A percentile compares a stretch with the other conserved stretches of the same genome.
Evolutionary conservation across 1,140 invertebrate genomes (phyloP).

Genomic region (Oppia nitens): DNA sequence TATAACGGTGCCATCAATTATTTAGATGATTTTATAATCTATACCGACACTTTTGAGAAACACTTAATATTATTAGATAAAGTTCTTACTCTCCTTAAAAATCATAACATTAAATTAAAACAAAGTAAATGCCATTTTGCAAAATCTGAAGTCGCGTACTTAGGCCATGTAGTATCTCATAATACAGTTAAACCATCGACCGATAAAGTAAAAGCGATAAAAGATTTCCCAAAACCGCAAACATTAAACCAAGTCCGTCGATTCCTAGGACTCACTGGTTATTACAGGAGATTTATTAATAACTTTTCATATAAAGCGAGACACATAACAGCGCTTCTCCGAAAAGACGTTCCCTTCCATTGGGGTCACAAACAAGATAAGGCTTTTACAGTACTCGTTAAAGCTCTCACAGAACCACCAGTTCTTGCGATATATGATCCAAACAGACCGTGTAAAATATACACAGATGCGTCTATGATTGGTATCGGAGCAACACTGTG

Average conservation of each 20-base stretch:
- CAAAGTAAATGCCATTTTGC: too few relatives aligned
- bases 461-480: constrained; percentile 13
- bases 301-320: constrained; percentile 25
- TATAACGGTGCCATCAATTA: too few relatives aligned
- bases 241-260: constrained; percentile 22
- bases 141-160: too few relatives aligned
- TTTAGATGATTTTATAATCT: too few relatives aligned
- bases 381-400: constrained; percentile 16
- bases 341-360: constrained; percentile 15
- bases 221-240: too few relatives aligned
- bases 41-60: too few relatives aligned
- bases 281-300: constrained; percentile 31
- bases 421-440: constrained; percentile 8
- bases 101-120: too few relatives aligned
- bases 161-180: too few relatives aligned
- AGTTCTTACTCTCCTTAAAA: too few relatives aligned
- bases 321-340: constrained; percentile 18
- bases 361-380: constrained; percentile 16
- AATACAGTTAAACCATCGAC: too few relatives aligned
- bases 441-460: neutral
- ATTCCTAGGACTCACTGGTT: constrained; percentile 32
- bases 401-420: neutral
- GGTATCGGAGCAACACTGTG: constrained; percentile 14
- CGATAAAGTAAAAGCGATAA: too few relatives aligned
- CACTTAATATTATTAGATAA: too few relatives aligned